Conservation (phyloP, 2,113 vertebrate genomes). For the Sceloporus tristichus region DNA sequence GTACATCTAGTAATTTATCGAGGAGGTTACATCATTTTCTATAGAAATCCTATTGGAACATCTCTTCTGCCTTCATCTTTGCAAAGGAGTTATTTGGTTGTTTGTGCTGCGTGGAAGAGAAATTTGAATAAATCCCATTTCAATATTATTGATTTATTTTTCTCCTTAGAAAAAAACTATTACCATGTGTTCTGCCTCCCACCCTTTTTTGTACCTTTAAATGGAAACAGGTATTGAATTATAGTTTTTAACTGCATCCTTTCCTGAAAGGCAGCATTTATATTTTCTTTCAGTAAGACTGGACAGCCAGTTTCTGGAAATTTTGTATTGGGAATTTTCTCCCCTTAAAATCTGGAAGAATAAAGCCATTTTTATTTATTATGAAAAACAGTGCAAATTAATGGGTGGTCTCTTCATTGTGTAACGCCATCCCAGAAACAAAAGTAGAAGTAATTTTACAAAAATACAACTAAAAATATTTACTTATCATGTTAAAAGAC, state of each 20-base stretch:
- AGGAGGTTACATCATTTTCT: not conserved
- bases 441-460: not conserved
- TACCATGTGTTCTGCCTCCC: not conserved
- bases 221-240: conserved; percentile 3
- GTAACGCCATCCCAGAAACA: not conserved
- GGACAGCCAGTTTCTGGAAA: conserved; percentile 25
- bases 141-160: conserved; percentile 18
- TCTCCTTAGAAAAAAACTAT: conserved; percentile 30
- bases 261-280: conserved; percentile 19
- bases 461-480: no score
- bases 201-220: conserved; percentile 20
- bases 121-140: not conserved
- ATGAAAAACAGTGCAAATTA: conserved; percentile 1
- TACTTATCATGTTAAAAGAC: no score
- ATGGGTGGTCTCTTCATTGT: no score
- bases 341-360: conserved; percentile 37
- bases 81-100: no score
- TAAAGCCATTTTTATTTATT: conserved; percentile 22
- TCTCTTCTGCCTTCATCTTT: not conserved
- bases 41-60: fast-evolving
- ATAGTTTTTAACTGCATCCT: conserved; percentile 1
- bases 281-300: conserved; percentile 8
- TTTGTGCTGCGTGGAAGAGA: fast-evolving
- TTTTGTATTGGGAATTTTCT: conserved; percentile 32
- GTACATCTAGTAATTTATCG: not conserved